These are phyloP conservation scores for Percopsis omiscomaycus DNA, from an alignment of 2,797 vertebrate genomes.

Conservation along the genomic window DNA sequence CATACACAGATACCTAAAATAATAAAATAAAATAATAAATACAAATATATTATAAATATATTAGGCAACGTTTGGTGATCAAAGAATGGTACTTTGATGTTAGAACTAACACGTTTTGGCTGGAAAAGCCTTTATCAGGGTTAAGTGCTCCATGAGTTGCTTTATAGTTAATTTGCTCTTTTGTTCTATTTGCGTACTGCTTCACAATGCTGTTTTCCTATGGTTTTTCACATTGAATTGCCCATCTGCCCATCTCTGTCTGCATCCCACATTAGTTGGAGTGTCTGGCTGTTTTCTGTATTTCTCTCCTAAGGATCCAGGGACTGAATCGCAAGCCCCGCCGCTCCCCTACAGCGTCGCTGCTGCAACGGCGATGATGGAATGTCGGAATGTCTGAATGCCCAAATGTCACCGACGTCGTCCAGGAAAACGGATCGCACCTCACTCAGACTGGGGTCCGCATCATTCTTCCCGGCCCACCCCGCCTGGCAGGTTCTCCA, in stretches of 20 bases:
- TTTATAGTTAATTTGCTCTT: no score
- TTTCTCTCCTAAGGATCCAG: neutral
- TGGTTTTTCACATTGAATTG: slow-evolving; percentile 27
- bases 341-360: neutral
- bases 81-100: no score
- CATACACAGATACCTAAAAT: neutral
- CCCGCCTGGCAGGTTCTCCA: slow-evolving; percentile 3
- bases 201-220: slow-evolving; percentile 15
- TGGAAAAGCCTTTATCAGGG: no score
- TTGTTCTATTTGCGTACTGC: slow-evolving; percentile 22
- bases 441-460: slow-evolving; percentile 21
- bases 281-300: neutral
- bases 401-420: slow-evolving; percentile 3
- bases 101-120: no score
- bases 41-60: no score
- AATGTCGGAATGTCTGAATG: slow-evolving; percentile 21
- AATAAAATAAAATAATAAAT: no score
- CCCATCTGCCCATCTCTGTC: neutral
- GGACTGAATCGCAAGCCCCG: neutral
- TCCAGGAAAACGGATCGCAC: slow-evolving; percentile 25
- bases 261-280: no score
- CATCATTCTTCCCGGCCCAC: slow-evolving; percentile 8
- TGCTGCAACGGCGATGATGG: slow-evolving; percentile 1
- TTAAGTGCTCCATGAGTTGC: no score
- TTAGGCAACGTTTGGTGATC: neutral